Evolutionary conservation across 2,888 invertebrate species (phyloP).

Genomic region (Epistrophe grossulariae): DNA sequence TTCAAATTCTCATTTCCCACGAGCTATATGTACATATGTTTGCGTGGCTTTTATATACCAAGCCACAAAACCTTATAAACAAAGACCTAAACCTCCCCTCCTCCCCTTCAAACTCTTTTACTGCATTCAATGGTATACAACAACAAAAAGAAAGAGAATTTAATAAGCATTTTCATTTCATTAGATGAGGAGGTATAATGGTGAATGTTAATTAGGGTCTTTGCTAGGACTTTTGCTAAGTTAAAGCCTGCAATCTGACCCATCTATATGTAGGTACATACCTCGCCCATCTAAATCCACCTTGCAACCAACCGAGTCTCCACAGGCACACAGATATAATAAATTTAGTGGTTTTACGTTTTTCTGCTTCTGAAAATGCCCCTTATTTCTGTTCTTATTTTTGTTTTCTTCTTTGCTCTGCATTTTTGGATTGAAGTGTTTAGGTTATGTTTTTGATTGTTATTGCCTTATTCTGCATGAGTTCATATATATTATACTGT

Average conservation of each 20-base stretch:
- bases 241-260: not conserved
- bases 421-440: constrained; percentile 54
- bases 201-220: constrained; percentile 52
- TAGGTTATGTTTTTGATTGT: constrained; percentile 55
- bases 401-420: constrained; percentile 33
- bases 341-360: constrained; percentile 33
- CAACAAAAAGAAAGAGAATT: constrained; percentile 39
- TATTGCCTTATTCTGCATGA: constrained; percentile 63
- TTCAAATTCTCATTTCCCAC: constrained; percentile 54
- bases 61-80: not conserved
- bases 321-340: constrained; percentile 27
- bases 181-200: constrained; percentile 43
- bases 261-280: no score
- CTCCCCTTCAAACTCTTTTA: not conserved
- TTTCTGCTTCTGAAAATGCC: constrained; percentile 21
- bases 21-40: constrained; percentile 15
- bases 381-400: constrained; percentile 9
- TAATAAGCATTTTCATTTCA: constrained; percentile 75
- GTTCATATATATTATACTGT: not conserved
- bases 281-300: not conserved
- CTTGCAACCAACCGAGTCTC: not conserved
- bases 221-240: constrained; percentile 27
- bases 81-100: not conserved
- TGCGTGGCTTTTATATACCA: constrained; percentile 10
- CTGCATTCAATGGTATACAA: not conserved